Conservation (phyloP, 37 sponge, comb jelly and placozoan genomes). For the Dysidea cf. avara region DNA sequence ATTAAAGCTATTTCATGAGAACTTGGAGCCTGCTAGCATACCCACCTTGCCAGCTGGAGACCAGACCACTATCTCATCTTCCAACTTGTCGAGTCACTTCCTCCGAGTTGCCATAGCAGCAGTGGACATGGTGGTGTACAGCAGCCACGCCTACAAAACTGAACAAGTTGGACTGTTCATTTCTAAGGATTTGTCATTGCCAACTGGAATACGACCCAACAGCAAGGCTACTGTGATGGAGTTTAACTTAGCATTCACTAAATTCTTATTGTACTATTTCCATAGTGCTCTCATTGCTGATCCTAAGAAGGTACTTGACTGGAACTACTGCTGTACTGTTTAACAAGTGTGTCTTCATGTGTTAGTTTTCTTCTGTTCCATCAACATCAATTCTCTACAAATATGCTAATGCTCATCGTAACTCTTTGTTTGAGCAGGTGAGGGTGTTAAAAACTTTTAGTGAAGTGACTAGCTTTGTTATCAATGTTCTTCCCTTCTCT, state of each 20-base stretch:
- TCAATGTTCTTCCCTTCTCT: too few relatives aligned
- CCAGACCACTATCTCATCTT: too few relatives aligned
- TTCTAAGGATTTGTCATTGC: constrained; percentile 16
- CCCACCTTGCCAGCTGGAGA: too few relatives aligned
- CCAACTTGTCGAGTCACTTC: constrained; percentile 53
- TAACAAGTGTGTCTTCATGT: neutral
- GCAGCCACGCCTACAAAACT: constrained; percentile 35
- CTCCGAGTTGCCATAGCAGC: constrained; percentile 20
- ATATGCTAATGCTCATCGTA: neutral
- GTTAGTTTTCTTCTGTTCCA: neutral
- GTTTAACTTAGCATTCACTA: constrained; percentile 35
- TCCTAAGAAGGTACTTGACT: constrained; percentile 20
- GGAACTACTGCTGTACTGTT: too few relatives aligned
- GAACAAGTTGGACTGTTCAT: constrained; percentile 40
- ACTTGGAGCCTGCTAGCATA: too few relatives aligned
- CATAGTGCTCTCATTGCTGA: constrained; percentile 18
- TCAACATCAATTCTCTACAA: neutral
- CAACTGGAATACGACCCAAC: constrained; percentile 11
- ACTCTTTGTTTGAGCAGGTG: neutral
- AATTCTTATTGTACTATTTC: constrained; percentile 53
- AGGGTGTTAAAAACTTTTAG: too few relatives aligned
- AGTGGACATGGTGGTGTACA: constrained; percentile 56
- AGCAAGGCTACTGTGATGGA: neutral
- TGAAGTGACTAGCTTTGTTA: too few relatives aligned
- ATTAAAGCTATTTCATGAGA: too few relatives aligned